phyloP scores from a whole-genome alignment of 2,797 vertebrate species.

The Karalla daura region DNA sequence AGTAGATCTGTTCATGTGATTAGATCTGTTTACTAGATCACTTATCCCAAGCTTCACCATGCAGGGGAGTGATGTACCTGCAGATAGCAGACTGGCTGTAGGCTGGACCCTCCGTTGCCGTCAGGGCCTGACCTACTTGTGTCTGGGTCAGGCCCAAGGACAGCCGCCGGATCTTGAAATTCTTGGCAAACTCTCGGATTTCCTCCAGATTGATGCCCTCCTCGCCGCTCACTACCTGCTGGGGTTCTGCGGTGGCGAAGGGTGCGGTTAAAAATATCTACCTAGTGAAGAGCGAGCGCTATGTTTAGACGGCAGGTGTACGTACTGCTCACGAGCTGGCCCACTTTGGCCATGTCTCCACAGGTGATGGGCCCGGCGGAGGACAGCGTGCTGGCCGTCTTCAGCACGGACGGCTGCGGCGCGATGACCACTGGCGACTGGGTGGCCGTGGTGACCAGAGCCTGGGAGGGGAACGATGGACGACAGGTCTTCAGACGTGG shows the following conservation, averaged over 20 bases:
- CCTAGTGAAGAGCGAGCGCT: constrained; percentile 33
- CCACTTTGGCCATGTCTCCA: constrained; percentile 91
- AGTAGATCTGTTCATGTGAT: too few relatives aligned
- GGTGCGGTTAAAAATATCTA: constrained; percentile 62
- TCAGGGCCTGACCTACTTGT: constrained; percentile 97
- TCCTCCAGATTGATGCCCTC: constrained; percentile 98
- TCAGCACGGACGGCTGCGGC: constrained; percentile 78
- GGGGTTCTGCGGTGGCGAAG: constrained; percentile 83
- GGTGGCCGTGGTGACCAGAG: constrained; percentile 77
- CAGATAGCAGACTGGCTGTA: constrained; percentile 99
- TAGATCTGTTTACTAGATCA: not conserved
- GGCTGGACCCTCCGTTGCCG: constrained; percentile 94
- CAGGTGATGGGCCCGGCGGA: constrained; percentile 85
- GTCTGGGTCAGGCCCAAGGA: constrained; percentile 97
- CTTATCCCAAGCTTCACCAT: not conserved
- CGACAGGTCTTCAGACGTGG: too few relatives aligned
- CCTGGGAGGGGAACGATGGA: constrained; percentile 61
- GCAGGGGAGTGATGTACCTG: constrained; percentile 81
- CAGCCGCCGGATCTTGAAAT: constrained; percentile 96
- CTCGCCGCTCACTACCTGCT: constrained; percentile 85
- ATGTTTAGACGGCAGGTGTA: constrained; percentile 53
- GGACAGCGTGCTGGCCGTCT: constrained; percentile 73
- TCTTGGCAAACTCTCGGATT: constrained; percentile 99
- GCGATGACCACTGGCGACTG: constrained; percentile 89
- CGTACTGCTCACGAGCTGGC: constrained; percentile 95